Percentiles rank a stretch among this genome's conserved stretches.
These are phyloP conservation scores for Nephrocerus scutellatus DNA, from an alignment of 2,888 invertebrate species.

Conservation along the genomic window DNA sequence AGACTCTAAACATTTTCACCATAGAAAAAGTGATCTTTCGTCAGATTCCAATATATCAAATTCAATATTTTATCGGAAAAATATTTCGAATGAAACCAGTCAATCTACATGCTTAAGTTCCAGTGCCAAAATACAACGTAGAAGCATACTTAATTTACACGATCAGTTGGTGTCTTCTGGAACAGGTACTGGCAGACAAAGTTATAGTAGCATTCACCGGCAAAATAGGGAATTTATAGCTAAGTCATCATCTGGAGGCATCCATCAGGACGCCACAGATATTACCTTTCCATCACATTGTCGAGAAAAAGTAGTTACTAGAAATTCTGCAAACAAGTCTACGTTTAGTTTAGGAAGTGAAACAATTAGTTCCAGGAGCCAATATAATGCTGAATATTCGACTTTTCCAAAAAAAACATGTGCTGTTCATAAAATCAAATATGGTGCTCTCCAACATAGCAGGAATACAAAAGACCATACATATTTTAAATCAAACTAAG, in stretches of 20 bases:
- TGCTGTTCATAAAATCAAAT: slow-evolving; percentile 68
- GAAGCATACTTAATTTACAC: slow-evolving; percentile 71
- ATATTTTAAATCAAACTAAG: slow-evolving; percentile 57
- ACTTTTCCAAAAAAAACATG: slow-evolving; percentile 66
- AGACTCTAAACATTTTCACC: slow-evolving; percentile 50
- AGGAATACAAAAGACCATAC: slow-evolving; percentile 78
- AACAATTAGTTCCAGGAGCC: slow-evolving; percentile 52
- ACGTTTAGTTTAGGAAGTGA: slow-evolving; percentile 69
- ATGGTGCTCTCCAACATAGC: slow-evolving; percentile 75
- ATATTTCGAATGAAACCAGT: slow-evolving; percentile 29
- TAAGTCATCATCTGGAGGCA: too few species aligned
- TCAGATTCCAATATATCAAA: slow-evolving; percentile 69
- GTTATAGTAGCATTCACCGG: slow-evolving; percentile 72
- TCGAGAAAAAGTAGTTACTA: slow-evolving; percentile 29
- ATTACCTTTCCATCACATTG: slow-evolving; percentile 35
- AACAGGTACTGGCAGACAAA: slow-evolving; percentile 65
- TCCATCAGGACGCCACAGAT: slow-evolving; percentile 28
- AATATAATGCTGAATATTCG: slow-evolving; percentile 70
- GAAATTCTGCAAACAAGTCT: slow-evolving; percentile 62
- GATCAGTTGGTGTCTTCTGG: slow-evolving; percentile 63
- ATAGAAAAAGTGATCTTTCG: slow-evolving; percentile 67
- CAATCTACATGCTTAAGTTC: slow-evolving; percentile 37
- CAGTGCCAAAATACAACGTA: slow-evolving; percentile 67
- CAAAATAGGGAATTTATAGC: slow-evolving; percentile 58
- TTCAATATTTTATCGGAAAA: slow-evolving; percentile 68